These are phyloP conservation scores for Cydia strobilella DNA, from an alignment of 1,140 invertebrate genomes.

Conservation along the genomic window DNA sequence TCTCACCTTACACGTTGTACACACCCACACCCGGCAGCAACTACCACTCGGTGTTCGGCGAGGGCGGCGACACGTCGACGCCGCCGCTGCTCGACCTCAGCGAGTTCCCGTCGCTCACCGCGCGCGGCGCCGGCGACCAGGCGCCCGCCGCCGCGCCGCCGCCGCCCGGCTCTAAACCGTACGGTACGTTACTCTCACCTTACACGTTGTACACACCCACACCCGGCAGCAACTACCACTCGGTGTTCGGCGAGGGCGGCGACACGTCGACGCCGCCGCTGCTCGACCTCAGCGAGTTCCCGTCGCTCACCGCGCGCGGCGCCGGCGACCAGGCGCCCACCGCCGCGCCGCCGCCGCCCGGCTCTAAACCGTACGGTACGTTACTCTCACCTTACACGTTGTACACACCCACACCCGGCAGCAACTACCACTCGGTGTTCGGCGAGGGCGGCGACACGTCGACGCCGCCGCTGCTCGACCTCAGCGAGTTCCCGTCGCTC, in stretches of 20 bases:
- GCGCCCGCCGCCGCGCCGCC: constrained; percentile 89
- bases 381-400: constrained; percentile 43
- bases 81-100: constrained; percentile 92
- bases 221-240: constrained; percentile 83
- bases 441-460: constrained; percentile 83
- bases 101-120: constrained; percentile 93
- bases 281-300: constrained; percentile 93
- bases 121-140: constrained; percentile 84
- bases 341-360: constrained; percentile 90
- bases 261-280: constrained; percentile 89
- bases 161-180: constrained; percentile 92
- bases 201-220: constrained; percentile 81
- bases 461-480: constrained; percentile 91
- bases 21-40: constrained; percentile 83
- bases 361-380: constrained; percentile 93
- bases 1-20: constrained; percentile 52
- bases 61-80: constrained; percentile 84
- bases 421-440: too few relatives aligned
- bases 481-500: constrained; percentile 94
- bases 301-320: constrained; percentile 89
- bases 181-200: constrained; percentile 81
- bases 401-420: constrained; percentile 84
- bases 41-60: constrained; percentile 89
- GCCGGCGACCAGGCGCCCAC: constrained; percentile 84
- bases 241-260: constrained; percentile 86